Evolutionary conservation across 1,140 invertebrate genomes (phyloP).

Genomic region (Oedothorax gibbosus): DNA sequence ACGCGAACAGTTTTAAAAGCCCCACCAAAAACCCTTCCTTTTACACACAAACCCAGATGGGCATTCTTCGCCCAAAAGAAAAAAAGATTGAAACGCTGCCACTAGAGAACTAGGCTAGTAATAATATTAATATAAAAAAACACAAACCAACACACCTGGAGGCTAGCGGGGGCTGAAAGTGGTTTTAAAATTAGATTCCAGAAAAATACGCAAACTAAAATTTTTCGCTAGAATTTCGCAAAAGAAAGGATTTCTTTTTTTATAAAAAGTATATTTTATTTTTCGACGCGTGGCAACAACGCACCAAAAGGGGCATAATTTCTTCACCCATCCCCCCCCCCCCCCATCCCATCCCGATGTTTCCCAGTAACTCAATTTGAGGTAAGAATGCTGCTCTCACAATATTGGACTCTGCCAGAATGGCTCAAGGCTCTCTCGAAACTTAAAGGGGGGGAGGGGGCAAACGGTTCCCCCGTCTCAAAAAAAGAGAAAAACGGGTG

Average conservation of each 20-base stretch:
- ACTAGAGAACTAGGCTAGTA: background rate
- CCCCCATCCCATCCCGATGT: slow-evolving; percentile 10
- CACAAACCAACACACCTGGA: slow-evolving; percentile 1
- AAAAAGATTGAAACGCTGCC: slow-evolving; percentile 3
- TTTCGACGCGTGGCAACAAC: background rate
- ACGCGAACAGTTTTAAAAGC: background rate
- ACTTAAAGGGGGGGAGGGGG: background rate
- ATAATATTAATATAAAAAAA: too few relatives aligned
- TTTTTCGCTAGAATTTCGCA: slow-evolving; percentile 4
- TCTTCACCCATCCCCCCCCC: background rate
- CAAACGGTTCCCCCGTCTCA: slow-evolving; percentile 1
- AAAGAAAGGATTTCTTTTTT: slow-evolving; percentile 10
- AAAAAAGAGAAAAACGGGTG: background rate
- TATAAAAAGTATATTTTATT: background rate
- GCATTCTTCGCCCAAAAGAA: background rate
- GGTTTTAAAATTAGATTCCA: slow-evolving; percentile 51
- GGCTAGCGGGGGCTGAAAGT: slow-evolving; percentile 36
- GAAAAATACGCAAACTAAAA: slow-evolving; percentile 45
- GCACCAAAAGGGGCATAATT: background rate
- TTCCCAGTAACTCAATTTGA: slow-evolving; percentile 39
- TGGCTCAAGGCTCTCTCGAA: background rate
- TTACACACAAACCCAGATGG: slow-evolving; percentile 3
- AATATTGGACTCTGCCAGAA: slow-evolving; percentile 27
- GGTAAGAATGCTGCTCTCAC: slow-evolving; percentile 12
- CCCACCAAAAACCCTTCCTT: background rate